phyloP scores from a whole-genome alignment of 2,797 vertebrate species.

The Protosalanx chinensis region DNA sequence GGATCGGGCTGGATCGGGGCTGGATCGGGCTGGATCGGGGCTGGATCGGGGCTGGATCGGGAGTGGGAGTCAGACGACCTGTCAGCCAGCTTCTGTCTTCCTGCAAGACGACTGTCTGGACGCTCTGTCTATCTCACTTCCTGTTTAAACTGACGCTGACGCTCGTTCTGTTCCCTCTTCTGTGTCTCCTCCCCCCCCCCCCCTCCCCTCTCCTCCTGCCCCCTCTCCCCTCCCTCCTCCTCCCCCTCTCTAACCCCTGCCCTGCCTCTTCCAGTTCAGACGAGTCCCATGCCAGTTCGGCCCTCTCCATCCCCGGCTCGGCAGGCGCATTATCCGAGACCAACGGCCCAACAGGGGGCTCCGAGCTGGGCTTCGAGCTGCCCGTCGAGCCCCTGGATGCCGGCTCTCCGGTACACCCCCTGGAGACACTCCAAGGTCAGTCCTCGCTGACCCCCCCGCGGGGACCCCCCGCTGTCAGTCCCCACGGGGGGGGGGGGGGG shows the following conservation, averaged over 20 bases:
- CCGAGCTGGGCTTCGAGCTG: background rate
- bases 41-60: no score
- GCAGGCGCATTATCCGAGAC: slow-evolving; percentile 41
- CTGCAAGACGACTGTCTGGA: no score
- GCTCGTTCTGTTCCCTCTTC: background rate
- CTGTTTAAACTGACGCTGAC: background rate
- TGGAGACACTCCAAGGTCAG: slow-evolving; percentile 63
- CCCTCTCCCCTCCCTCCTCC: slow-evolving; percentile 4
- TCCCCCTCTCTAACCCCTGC: slow-evolving; percentile 4
- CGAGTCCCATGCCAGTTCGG: slow-evolving; percentile 47
- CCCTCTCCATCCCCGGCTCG: slow-evolving; percentile 52
- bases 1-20: no score
- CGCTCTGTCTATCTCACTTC: background rate
- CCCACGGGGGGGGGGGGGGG: no score
- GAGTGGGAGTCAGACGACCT: background rate
- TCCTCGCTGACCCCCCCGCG: background rate
- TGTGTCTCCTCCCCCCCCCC: background rate
- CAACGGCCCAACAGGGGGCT: background rate
- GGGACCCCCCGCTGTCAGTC: no score
- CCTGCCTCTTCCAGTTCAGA: slow-evolving; percentile 48
- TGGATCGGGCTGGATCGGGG: no score
- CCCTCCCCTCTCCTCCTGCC: background rate
- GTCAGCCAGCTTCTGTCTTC: background rate
- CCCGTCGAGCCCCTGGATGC: slow-evolving; percentile 43
- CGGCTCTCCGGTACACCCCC: slow-evolving; percentile 43